These are phyloP conservation scores for Craseonycteris thonglongyai DNA, from an alignment of 2,113 vertebrate species.

Conservation along the genomic window DNA sequence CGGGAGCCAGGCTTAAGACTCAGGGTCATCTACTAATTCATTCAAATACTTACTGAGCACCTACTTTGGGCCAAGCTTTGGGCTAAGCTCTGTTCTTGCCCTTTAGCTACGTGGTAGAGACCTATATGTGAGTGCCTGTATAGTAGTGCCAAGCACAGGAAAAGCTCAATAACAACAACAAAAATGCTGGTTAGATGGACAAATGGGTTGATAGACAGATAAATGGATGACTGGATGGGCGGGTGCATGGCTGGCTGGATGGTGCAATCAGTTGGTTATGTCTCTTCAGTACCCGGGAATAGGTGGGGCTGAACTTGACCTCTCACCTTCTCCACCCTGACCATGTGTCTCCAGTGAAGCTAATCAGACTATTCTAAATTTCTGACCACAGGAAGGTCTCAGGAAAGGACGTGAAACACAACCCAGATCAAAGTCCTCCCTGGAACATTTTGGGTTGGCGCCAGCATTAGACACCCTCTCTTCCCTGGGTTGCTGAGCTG, in stretches of 20 bases:
- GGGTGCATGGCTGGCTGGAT: rapidly evolving
- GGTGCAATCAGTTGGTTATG: background rate
- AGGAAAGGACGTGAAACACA: background rate
- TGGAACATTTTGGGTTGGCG: background rate
- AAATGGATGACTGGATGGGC: background rate
- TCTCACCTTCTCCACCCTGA: background rate
- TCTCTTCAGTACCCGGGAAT: background rate
- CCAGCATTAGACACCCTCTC: background rate
- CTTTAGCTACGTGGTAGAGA: background rate
- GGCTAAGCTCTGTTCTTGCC: background rate
- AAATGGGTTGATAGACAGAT: background rate
- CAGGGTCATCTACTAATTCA: background rate
- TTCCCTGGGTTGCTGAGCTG: background rate
- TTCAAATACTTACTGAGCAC: background rate
- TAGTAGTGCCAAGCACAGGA: background rate
- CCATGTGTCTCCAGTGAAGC: background rate
- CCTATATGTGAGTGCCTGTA: background rate
- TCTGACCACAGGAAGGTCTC: background rate
- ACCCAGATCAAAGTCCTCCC: background rate
- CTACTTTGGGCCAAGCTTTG: background rate
- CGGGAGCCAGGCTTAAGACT: background rate
- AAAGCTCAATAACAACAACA: background rate
- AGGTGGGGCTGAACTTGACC: background rate
- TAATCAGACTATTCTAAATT: background rate
- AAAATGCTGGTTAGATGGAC: background rate